Evolutionary conservation across 2,888 invertebrate species (phyloP).

Genomic region (Amphipoea lucens): DNA sequence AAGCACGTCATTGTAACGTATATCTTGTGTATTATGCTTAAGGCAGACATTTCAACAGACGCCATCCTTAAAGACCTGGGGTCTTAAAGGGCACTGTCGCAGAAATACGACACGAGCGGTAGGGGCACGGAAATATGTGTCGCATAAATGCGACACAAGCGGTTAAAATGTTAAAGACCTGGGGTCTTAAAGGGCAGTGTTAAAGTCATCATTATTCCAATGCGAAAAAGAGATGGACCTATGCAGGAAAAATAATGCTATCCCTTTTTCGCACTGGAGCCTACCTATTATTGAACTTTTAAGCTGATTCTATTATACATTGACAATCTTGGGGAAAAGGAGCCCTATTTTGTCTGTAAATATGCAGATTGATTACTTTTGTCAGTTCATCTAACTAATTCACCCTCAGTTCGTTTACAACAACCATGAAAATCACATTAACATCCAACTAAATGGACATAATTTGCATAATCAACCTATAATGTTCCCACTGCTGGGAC

Average conservation of each 20-base stretch:
- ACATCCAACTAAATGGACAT: not conserved
- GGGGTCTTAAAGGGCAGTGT: not conserved
- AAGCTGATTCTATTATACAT: not conserved
- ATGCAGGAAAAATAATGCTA: not conserved
- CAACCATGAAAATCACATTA: not conserved
- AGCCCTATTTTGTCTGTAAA: not conserved
- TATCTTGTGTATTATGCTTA: slow-evolving; percentile 5
- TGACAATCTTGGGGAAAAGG: not conserved
- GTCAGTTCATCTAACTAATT: not conserved
- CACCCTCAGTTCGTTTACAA: not conserved
- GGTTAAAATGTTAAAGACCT: too few species aligned
- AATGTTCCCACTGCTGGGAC: too few species aligned
- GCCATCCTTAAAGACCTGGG: too few species aligned
- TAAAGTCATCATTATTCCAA: not conserved
- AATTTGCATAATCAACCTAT: too few species aligned
- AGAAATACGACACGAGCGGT: too few species aligned
- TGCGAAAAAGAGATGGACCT: not conserved
- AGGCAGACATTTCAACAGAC: not conserved
- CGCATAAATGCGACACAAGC: too few species aligned
- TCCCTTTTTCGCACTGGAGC: not conserved
- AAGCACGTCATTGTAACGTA: slow-evolving; percentile 93
- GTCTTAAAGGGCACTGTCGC: too few species aligned
- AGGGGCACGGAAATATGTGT: too few species aligned
- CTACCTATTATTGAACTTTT: not conserved
- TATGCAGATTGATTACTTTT: not conserved